Percentiles rank a stretch among this genome's conserved stretches.
phyloP scores from a whole-genome alignment of 1,140 invertebrate species.

The Brachionus koreanus region DNA sequence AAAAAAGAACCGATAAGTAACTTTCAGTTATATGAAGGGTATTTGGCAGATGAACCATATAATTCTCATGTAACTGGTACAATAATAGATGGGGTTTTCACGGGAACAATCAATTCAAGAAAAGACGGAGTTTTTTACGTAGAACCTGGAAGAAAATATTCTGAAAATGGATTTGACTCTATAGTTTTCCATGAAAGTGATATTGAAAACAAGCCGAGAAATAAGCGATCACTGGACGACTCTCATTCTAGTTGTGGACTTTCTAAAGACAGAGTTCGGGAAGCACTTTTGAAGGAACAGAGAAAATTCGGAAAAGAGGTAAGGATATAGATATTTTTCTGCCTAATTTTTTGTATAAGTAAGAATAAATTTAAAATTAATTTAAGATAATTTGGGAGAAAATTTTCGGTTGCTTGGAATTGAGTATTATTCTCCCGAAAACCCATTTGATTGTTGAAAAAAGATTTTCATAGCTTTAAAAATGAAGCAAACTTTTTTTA shows the following conservation, averaged over 20 bases:
- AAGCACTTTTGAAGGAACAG: not conserved
- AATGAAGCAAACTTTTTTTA: too few species aligned
- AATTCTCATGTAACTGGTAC: constrained; percentile 8
- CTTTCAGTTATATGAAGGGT: constrained; percentile 23
- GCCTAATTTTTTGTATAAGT: not conserved
- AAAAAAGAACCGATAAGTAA: not conserved
- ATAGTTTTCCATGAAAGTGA: constrained; percentile 32
- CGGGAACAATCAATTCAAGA: constrained; percentile 12
- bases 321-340: not conserved
- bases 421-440: not conserved
- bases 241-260: not conserved
- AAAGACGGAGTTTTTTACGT: constrained; percentile 21
- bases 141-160: not conserved
- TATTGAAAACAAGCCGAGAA: not conserved
- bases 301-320: not conserved
- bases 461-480: too few species aligned
- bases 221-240: not conserved
- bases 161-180: not conserved
- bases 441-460: not conserved
- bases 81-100: constrained; percentile 31
- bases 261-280: not conserved
- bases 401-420: not conserved
- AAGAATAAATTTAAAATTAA: not conserved
- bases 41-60: constrained; percentile 14
- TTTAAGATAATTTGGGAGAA: not conserved